A percentile compares a stretch with the other conserved stretches of the same genome.
These are phyloP conservation scores for Pampus argenteus DNA, from an alignment of 2,797 vertebrate species.

Conservation along the genomic window DNA sequence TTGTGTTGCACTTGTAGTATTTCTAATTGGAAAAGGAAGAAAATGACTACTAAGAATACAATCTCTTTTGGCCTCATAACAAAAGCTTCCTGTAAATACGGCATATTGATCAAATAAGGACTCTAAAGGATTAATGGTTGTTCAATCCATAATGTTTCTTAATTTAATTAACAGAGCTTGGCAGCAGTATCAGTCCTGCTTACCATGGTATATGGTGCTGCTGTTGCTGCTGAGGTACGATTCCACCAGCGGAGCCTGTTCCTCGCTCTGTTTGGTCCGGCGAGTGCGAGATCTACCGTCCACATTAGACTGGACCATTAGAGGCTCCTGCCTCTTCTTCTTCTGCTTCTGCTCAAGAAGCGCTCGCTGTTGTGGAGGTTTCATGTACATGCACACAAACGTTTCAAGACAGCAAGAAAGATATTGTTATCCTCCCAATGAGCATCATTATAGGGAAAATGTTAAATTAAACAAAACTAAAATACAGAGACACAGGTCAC, in stretches of 20 bases:
- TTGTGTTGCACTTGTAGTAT: background rate
- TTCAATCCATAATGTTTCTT: constrained; percentile 28
- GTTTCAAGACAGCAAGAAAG: constrained; percentile 2
- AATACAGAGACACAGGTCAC: background rate
- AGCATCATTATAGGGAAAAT: background rate
- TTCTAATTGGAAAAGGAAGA: constrained; percentile 4
- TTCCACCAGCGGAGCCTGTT: constrained; percentile 97
- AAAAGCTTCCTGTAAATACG: constrained; percentile 23
- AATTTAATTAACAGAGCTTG: constrained; percentile 15
- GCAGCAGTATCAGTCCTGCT: constrained; percentile 5
- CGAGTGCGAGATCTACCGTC: constrained; percentile 92
- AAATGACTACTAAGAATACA: background rate
- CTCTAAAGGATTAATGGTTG: constrained; percentile 27
- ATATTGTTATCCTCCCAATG: background rate
- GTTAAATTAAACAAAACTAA: background rate
- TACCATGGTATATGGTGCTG: constrained; percentile 97
- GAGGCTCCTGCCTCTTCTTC: constrained; percentile 97
- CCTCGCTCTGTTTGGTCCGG: constrained; percentile 93
- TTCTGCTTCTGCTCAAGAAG: constrained; percentile 98
- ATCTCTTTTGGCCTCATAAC: constrained; percentile 12
- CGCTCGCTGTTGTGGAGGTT: constrained; percentile 85
- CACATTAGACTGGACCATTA: constrained; percentile 98
- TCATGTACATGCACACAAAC: constrained; percentile 2
- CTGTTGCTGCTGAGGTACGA: constrained; percentile 97
- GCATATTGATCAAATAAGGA: constrained; percentile 41